Percentiles rank a stretch among this genome's conserved stretches.
phyloP scores from a whole-genome alignment of 2,888 invertebrate species.

The Dryobotodes eremita region DNA sequence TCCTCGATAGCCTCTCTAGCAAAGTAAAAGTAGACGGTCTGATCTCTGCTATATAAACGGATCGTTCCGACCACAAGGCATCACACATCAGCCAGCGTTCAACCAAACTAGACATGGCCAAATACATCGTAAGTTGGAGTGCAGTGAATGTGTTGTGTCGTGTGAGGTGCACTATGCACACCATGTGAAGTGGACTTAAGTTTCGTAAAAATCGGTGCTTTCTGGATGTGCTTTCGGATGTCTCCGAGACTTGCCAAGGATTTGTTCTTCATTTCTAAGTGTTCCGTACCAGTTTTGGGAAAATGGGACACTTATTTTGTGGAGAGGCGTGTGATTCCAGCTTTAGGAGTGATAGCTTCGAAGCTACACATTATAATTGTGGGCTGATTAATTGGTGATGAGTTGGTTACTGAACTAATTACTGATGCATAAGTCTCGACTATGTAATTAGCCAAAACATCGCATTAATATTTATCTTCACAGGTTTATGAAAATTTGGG shows the following conservation, averaged over 20 bases:
- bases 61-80: slow-evolving; percentile 73
- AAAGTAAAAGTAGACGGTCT: slow-evolving; percentile 88
- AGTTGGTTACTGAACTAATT: neutral
- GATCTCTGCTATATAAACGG: slow-evolving; percentile 85
- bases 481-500: slow-evolving; percentile 37
- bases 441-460: slow-evolving; percentile 3
- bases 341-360: slow-evolving; percentile 54
- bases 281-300: slow-evolving; percentile 39
- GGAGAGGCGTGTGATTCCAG: slow-evolving; percentile 23
- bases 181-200: slow-evolving; percentile 50
- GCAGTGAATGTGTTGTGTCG: slow-evolving; percentile 80
- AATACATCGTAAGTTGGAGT: slow-evolving; percentile 90
- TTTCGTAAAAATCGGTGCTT: slow-evolving; percentile 41
- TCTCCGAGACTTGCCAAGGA: slow-evolving; percentile 33
- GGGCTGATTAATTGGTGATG: slow-evolving; percentile 13
- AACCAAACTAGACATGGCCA: slow-evolving; percentile 85
- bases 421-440: neutral
- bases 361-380: slow-evolving; percentile 37
- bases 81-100: slow-evolving; percentile 83
- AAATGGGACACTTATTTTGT: slow-evolving; percentile 23
- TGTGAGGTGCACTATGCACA: slow-evolving; percentile 55
- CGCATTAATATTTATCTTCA: slow-evolving; percentile 13
- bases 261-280: slow-evolving; percentile 36
- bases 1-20: slow-evolving; percentile 80
- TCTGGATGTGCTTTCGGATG: slow-evolving; percentile 43